Evolutionary conservation across 2,797 vertebrate species (phyloP).

Genomic region (Centroberyx gerrardi): DNA sequence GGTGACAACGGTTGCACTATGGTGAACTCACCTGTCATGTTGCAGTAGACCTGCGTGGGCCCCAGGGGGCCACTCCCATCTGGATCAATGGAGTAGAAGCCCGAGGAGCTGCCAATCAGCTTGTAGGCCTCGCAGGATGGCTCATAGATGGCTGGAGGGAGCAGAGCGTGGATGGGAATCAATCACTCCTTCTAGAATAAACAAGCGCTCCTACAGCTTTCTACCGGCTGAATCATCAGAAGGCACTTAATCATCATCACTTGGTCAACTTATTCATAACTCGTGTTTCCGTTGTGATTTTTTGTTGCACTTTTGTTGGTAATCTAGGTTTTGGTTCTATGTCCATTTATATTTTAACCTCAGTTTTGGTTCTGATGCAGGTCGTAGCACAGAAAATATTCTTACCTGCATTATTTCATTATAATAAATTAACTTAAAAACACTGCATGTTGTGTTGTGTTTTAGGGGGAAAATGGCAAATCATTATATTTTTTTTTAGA

Average conservation of each 20-base stretch:
- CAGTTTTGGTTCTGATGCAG: not conserved
- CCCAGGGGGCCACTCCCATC: slow-evolving; percentile 89
- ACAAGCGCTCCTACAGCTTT: not conserved
- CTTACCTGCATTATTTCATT: not conserved
- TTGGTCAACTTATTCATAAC: not conserved
- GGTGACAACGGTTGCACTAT: slow-evolving; percentile 50
- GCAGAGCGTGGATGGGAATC: slow-evolving; percentile 27
- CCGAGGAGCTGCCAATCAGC: slow-evolving; percentile 86
- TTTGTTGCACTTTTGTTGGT: not conserved
- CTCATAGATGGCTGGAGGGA: slow-evolving; percentile 85
- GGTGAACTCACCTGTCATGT: slow-evolving; percentile 88
- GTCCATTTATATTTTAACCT: slow-evolving; percentile 10
- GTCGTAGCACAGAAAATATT: not conserved
- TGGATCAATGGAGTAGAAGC: slow-evolving; percentile 87
- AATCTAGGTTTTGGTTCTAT: not conserved
- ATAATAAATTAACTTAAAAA: not conserved
- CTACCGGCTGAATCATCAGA: slow-evolving; percentile 13
- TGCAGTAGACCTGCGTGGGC: slow-evolving; percentile 87
- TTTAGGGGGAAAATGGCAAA: too few relatives aligned
- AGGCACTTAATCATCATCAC: slow-evolving; percentile 31
- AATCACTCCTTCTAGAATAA: slow-evolving; percentile 27
- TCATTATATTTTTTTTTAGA: too few relatives aligned
- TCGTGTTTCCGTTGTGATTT: slow-evolving; percentile 11
- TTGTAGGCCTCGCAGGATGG: slow-evolving; percentile 89
- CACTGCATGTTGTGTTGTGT: too few relatives aligned